Evolutionary conservation across 2,797 vertebrate species (phyloP).

Genomic region (Crossoptilon crossoptilon): DNA sequence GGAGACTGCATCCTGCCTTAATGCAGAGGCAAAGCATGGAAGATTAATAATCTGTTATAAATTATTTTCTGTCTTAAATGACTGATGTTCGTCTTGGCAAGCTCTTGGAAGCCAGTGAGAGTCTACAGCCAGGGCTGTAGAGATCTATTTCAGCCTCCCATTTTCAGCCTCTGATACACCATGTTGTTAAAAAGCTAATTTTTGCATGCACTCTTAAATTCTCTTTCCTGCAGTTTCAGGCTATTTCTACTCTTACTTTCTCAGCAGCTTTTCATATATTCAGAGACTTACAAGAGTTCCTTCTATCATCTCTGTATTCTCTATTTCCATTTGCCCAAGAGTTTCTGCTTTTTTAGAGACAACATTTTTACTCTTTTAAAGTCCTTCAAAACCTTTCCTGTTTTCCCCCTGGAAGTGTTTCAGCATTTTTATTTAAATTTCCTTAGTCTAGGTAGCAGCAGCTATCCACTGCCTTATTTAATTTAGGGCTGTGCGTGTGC

Average conservation of each 20-base stretch:
- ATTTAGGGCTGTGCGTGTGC: not conserved
- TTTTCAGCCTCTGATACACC: not conserved
- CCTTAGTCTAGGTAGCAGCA: accelerated
- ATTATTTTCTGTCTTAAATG: not conserved
- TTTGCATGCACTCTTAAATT: not conserved
- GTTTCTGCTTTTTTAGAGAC: not conserved
- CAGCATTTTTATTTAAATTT: not conserved
- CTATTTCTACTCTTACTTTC: not conserved
- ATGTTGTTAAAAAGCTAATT: not conserved
- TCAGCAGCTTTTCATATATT: not conserved
- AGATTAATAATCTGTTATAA: not conserved
- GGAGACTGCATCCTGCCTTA: not conserved
- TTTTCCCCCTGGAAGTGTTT: not conserved
- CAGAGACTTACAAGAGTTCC: not conserved
- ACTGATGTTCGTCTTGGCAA: accelerated
- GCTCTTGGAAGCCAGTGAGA: not conserved
- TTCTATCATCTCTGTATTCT: not conserved
- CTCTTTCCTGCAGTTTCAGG: not conserved
- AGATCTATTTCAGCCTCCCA: not conserved
- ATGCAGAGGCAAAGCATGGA: not conserved
- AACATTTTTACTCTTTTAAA: not conserved
- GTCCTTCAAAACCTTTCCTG: not conserved
- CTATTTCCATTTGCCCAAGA: not conserved
- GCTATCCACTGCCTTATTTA: not conserved
- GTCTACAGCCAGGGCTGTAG: not conserved